Evolutionary conservation across 2,888 invertebrate genomes (phyloP).

Genomic region (Gymnosoma rotundatum): DNA sequence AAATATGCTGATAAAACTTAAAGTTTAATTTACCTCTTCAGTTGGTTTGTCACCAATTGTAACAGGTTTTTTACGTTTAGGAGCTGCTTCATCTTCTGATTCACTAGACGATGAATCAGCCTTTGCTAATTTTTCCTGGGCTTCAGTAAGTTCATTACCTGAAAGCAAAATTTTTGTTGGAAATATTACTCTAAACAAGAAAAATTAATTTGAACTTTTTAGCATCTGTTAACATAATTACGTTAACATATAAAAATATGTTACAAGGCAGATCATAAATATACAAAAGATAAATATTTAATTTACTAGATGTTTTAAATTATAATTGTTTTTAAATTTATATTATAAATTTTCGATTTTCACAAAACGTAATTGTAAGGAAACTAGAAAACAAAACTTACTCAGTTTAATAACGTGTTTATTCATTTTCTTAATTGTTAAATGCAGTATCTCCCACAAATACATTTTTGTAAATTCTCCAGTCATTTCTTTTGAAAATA

Average conservation of each 20-base stretch:
- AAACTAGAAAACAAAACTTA: conserved; percentile 77
- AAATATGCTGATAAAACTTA: background rate
- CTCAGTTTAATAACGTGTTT: conserved; percentile 94
- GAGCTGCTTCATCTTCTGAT: conserved; percentile 87
- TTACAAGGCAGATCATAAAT: no score
- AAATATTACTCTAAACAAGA: background rate
- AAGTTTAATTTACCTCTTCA: conserved; percentile 83
- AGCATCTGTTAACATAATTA: no score
- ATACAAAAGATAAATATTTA: background rate
- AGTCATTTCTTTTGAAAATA: conserved; percentile 97
- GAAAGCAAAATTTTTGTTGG: background rate
- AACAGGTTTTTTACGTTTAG: conserved; percentile 83
- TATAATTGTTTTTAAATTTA: no score
- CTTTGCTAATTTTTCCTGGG: conserved; percentile 92
- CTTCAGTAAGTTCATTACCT: conserved; percentile 91
- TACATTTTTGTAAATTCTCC: conserved; percentile 95
- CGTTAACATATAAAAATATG: no score
- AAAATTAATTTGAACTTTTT: background rate
- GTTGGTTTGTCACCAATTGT: conserved; percentile 84
- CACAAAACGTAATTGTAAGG: no score
- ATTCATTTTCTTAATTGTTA: conserved; percentile 98
- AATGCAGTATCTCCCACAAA: conserved; percentile 97
- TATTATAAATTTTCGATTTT: no score
- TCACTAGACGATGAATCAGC: conserved; percentile 92
- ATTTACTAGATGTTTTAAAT: no score